Evolutionary conservation across 1,140 invertebrate genomes (phyloP), one percentile per base, ranked within the genome.

Genomic region (Drosophila kurseongensis): DNA sequence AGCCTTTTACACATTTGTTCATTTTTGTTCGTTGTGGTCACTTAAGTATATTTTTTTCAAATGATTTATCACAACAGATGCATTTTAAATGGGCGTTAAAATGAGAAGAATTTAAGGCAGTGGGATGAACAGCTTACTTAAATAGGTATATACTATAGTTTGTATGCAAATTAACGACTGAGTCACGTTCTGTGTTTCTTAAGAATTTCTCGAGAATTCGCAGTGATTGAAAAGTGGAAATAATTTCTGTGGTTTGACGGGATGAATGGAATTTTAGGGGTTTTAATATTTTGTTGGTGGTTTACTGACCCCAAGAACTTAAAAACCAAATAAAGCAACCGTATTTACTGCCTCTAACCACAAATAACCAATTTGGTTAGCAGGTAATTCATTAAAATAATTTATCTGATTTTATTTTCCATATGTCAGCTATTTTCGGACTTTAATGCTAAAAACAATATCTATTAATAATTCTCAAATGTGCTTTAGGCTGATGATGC

Each of bases 131-230:
- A 4, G 16, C 16, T 13, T 7, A 27, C 23, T 29, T 58, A n/a
- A n/a, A n/a, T n/a, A 2, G 4, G 23, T 23, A 23, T 23, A 4
- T 23, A 48, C 40, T 18, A 41, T 55, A 54, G 32, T 18, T 44
- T 42, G 45, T 42, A 55, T 52, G 47, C 47, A 66, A 14, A 56
- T 72, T 35, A 67, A 44, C 29, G 6, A 36, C 61, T 85, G 82
- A 85, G 68, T 85, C 82, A 85, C 69, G 5, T 50, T 27, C 36
- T 56, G 23, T 36, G 23, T 59, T 81, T 84, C 67, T 45, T 40
- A n/a, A 4, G 57, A 86, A 81, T 66, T 86, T 85, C 63, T 47
- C 42, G 18, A 63, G 74, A 85, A 81, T 66, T 74, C 5, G 8
- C 18, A 5, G 8, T 41, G 45, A 47, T 63, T 78, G 40, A 57